phyloP scores from a whole-genome alignment of 2,797 vertebrate genomes.

The Gadopsis marmoratus region DNA sequence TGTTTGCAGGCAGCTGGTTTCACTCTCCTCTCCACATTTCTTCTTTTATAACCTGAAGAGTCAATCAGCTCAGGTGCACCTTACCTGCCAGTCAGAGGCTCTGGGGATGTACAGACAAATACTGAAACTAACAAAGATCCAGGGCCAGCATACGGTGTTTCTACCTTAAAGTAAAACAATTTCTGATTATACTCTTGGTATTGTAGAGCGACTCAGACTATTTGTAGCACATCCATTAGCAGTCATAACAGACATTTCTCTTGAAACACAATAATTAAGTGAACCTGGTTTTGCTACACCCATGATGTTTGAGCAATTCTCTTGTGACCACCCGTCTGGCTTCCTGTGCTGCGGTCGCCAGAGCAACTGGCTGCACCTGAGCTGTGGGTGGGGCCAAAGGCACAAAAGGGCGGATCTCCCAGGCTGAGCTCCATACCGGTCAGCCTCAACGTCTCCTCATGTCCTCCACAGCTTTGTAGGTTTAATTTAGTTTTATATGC shows the following conservation, averaged over 20 bases:
- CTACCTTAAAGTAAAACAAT: too few relatives aligned
- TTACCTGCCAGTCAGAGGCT: not conserved
- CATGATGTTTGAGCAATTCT: not conserved
- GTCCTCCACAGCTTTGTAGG: not conserved
- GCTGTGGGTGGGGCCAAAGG: not conserved
- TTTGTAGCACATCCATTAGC: not conserved
- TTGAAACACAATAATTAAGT: not conserved
- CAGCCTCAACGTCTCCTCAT: not conserved
- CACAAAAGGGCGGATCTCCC: not conserved
- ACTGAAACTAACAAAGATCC: not conserved
- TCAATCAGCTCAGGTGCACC: not conserved
- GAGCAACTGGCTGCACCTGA: conserved; percentile 3
- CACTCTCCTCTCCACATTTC: not conserved
- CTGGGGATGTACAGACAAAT: not conserved
- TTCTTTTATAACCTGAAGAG: not conserved
- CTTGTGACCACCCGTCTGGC: conserved; percentile 4
- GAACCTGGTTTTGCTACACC: not conserved
- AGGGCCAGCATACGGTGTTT: not conserved
- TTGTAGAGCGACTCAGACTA: not conserved
- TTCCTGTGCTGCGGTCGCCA: conserved; percentile 25
- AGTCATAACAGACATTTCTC: not conserved
- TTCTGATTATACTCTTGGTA: not conserved
- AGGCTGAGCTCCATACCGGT: too few relatives aligned
- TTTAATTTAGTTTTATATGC: not conserved
- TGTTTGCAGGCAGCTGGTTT: not conserved